Base-by-base conservation (phyloP, 2,888 invertebrate genomes). In the Chrysolina haemoptera region DNA sequence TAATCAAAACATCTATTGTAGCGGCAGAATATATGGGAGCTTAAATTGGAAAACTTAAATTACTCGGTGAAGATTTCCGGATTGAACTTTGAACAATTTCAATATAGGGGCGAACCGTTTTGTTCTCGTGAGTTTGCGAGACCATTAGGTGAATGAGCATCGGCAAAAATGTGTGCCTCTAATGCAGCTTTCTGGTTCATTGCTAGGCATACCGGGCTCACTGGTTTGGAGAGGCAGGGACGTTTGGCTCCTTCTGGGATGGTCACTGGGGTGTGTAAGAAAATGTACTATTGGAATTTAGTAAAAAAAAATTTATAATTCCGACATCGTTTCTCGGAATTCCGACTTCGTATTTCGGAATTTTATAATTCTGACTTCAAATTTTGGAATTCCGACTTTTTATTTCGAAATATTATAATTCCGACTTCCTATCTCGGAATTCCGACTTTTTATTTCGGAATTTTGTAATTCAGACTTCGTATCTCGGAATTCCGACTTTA, bases 11-110 rank as follows among this genome's bases (percentile, higher is more conserved):
- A 62, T 68, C 68, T 50, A 68, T 68, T 62, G 74, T 71, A 69
- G 64, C 59, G 70, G n/a, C 55, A 35, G 68, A 70, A 74, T 74
- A 68, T 71, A 75, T 71, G 71, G 55, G 68, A 72, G 67, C 64
- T 71, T 27, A 75, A 73, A 76, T 76, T 76, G 76, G 76, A 71
- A 76, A 76, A 76, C 76, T 76, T 76, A 76, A 73, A 76, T 76
- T 75, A 72, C 62, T 64, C 73, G 48, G 65, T 50, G 14, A 43
- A 68, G 63, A 64, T 68, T 71, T 59, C 64, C 62, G 64, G 40
- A 68, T 68, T 63, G 50, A 70, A 40, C 65, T 68, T 68, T 41
- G 62, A 66, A 66, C 68, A 73, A 73, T 73, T 73, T 75, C 68
- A 64, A 68, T 75, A 62, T 75, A 27, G 50, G 68, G 71, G 70